phyloP scores from a whole-genome alignment of 2,113 vertebrate genomes.

The Heteronetta atricapilla region DNA sequence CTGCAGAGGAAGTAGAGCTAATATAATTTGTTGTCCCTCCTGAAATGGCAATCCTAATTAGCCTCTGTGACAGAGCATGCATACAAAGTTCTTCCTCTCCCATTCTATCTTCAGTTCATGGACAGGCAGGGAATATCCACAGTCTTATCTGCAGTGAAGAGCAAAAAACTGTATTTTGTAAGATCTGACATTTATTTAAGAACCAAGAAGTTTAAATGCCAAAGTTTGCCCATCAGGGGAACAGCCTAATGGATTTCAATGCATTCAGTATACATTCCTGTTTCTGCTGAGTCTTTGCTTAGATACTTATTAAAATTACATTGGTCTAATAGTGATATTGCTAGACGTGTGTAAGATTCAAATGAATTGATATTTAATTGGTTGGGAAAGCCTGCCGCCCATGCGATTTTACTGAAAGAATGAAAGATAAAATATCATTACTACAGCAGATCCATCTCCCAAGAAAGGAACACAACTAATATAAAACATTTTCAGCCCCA shows the following conservation, averaged over 20 bases:
- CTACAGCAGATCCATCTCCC: not conserved
- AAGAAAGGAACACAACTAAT: not conserved
- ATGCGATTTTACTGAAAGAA: not conserved
- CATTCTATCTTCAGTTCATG: not conserved
- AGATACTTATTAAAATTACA: not conserved
- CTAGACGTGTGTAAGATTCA: not conserved
- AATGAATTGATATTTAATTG: conserved; percentile 44
- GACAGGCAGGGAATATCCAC: not conserved
- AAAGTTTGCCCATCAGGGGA: not conserved
- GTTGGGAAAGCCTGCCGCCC: not conserved
- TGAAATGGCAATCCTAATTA: not conserved
- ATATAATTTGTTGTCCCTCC: not conserved
- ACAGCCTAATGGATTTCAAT: not conserved
- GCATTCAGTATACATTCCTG: not conserved
- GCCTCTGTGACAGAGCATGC: not conserved
- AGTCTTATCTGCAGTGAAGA: not conserved
- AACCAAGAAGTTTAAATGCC: not conserved
- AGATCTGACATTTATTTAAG: not conserved
- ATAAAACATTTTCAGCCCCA: not conserved
- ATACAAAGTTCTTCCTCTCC: not conserved
- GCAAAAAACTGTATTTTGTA: not conserved
- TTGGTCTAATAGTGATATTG: not conserved
- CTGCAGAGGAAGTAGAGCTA: not conserved
- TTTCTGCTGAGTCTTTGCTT: not conserved
- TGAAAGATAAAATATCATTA: conserved; percentile 6